Evolutionary conservation across 2,797 vertebrate species (phyloP), one percentile per base, ranked within the genome.

Genomic region (Pogonophryne albipinna): DNA sequence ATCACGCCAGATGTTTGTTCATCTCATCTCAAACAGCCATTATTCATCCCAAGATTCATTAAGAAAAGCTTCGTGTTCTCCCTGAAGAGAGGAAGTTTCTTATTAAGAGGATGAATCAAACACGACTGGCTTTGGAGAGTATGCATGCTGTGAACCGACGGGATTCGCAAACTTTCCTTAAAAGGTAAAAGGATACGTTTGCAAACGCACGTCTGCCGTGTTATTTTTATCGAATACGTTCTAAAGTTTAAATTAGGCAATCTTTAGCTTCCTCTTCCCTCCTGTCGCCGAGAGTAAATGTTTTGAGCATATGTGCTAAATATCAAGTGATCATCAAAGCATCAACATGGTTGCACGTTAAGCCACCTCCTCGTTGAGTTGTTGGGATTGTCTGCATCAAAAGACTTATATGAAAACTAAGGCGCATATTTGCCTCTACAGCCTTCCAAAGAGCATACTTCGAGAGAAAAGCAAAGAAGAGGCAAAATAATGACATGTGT

Each of bases 21-120:
- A 74, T 88, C 71, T 86, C 80, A n/a, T 87, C 78, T 85, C 83
- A 84, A 83, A 84, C 74, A 82, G 72, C 76, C 82, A 86, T 90
- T 59, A 82, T 66, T 93, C 86, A 86, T 88, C 78, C 70, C 61
- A 56, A 82, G 78, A 87, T 89, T 92, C 90, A 93, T 93, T 92
- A 92, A 87, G 76, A 81, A 87, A 83, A 80, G 84, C 82, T 59
- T 41, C 17, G 49, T 4, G 64, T 83, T 71, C 68, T 89, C 92
- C 92, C 89, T 1, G 71, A 80, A 86, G 88, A 91, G 60, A 85
- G 84, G 87, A 87, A 83, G 79, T 91, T 86, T 89, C 70, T 93
- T 93, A 93, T 93, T 92, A 90, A 82, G 85, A 78, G 86, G 83
- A 93, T 93, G 92, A 93, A 92, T 92, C 91, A 93, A 91, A 90